A percentile compares a stretch with the other conserved stretches of the same genome.
These are phyloP conservation scores for Melanerpes aurifrons DNA, from an alignment of 2,113 vertebrate genomes.

Conservation along the genomic window DNA sequence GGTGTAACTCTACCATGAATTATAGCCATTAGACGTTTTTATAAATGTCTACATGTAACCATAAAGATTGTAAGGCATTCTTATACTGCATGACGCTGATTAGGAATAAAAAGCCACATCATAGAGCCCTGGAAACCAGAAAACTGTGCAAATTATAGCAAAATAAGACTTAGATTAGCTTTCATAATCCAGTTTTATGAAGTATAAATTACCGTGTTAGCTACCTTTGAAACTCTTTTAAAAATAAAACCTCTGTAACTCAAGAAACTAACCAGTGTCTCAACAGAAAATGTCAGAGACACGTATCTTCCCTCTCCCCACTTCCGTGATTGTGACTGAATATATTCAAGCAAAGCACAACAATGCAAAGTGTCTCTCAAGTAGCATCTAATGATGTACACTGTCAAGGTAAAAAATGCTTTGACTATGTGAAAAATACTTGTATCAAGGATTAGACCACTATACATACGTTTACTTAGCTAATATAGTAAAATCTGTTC, in stretches of 20 bases:
- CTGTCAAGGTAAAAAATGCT: neutral
- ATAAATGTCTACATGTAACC: neutral
- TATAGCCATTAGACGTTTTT: neutral
- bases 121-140: neutral
- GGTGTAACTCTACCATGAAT: neutral
- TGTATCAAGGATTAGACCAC: neutral
- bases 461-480: neutral
- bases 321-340: neutral
- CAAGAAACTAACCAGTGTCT: neutral
- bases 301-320: neutral
- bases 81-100: neutral
- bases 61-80: neutral
- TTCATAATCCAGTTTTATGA: neutral
- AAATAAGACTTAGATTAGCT: neutral
- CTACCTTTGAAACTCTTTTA: neutral
- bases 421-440: neutral
- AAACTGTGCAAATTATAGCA: neutral
- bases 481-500: neutral
- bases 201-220: neutral
- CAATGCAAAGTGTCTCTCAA: neutral
- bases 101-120: neutral
- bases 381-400: neutral
- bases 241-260: neutral
- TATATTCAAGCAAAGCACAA: neutral
- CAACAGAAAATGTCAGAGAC: neutral